phyloP scores from a whole-genome alignment of 1,140 invertebrate genomes.

The Nasonia longicornis region DNA sequence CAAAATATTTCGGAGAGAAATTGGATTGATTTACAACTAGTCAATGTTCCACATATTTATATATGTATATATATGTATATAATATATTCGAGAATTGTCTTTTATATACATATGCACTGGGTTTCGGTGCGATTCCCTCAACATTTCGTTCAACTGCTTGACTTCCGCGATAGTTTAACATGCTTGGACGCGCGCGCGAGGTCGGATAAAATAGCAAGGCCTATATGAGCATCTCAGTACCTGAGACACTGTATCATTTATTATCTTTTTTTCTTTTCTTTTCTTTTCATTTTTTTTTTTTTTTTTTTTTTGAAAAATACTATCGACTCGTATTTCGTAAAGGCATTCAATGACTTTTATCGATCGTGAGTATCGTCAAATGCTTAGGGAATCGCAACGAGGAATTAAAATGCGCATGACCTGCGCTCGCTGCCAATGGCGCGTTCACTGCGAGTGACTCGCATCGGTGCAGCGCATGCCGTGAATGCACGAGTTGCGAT shows the following conservation, averaged over 20 bases:
- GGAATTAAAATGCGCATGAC: slow-evolving; percentile 38
- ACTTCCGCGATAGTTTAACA: not conserved
- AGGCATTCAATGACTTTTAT: slow-evolving; percentile 36
- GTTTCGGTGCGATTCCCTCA: slow-evolving; percentile 44
- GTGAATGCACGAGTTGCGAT: slow-evolving; percentile 11
- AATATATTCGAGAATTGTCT: slow-evolving; percentile 45
- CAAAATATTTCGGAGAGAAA: slow-evolving; percentile 47
- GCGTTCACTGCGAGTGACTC: slow-evolving; percentile 7
- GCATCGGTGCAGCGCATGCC: slow-evolving; percentile 10
- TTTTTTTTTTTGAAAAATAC: slow-evolving; percentile 31
- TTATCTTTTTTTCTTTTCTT: not conserved
- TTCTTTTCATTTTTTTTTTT: slow-evolving; percentile 12
- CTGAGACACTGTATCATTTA: not conserved
- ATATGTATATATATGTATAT: slow-evolving; percentile 52
- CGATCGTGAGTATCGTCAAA: slow-evolving; percentile 35
- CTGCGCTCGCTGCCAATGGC: not conserved
- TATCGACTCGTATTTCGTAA: slow-evolving; percentile 29
- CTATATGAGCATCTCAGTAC: slow-evolving; percentile 32
- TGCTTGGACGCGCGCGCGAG: slow-evolving; percentile 15
- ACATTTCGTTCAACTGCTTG: slow-evolving; percentile 32
- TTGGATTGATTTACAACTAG: slow-evolving; percentile 43
- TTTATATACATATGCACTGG: slow-evolving; percentile 49
- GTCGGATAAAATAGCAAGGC: slow-evolving; percentile 37
- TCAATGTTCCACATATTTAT: slow-evolving; percentile 51
- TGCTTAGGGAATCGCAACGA: slow-evolving; percentile 45